These are phyloP conservation scores for Phragmatobia fuliginosa DNA, from an alignment of 2,888 invertebrate genomes.

Conservation along the genomic window DNA sequence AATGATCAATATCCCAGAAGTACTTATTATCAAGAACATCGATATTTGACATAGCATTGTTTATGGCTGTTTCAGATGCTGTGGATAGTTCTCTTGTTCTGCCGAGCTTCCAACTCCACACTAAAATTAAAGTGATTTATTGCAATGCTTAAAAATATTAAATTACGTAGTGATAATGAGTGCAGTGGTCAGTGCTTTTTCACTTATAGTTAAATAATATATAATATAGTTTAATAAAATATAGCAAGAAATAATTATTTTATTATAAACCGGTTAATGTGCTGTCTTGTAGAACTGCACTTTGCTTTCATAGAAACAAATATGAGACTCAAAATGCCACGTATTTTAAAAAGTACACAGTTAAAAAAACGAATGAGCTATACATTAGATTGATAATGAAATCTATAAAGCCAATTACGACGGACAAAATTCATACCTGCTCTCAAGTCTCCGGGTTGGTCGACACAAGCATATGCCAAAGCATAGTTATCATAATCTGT, in stretches of 20 bases:
- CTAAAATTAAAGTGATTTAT: slow-evolving; percentile 51
- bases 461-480: slow-evolving; percentile 88
- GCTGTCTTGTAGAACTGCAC: background rate
- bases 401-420: too few relatives aligned
- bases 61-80: slow-evolving; percentile 55
- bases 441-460: slow-evolving; percentile 61
- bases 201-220: background rate
- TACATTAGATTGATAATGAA: too few relatives aligned
- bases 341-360: background rate
- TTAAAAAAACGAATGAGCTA: too few relatives aligned
- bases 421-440: slow-evolving; percentile 52
- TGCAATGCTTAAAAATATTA: background rate
- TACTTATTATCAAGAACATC: slow-evolving; percentile 64
- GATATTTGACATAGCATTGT: slow-evolving; percentile 53
- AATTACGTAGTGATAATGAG: background rate
- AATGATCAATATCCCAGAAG: slow-evolving; percentile 67
- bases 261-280: background rate
- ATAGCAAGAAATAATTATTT: too few relatives aligned
- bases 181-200: background rate
- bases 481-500: slow-evolving; percentile 88
- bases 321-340: background rate
- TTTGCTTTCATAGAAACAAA: background rate
- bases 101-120: slow-evolving; percentile 80
- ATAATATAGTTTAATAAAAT: too few relatives aligned
- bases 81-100: slow-evolving; percentile 56